A percentile compares a stretch with the other conserved stretches of the same genome.
phyloP scores from a whole-genome alignment of 2,113 vertebrate genomes.

The Clarias magur region DNA sequence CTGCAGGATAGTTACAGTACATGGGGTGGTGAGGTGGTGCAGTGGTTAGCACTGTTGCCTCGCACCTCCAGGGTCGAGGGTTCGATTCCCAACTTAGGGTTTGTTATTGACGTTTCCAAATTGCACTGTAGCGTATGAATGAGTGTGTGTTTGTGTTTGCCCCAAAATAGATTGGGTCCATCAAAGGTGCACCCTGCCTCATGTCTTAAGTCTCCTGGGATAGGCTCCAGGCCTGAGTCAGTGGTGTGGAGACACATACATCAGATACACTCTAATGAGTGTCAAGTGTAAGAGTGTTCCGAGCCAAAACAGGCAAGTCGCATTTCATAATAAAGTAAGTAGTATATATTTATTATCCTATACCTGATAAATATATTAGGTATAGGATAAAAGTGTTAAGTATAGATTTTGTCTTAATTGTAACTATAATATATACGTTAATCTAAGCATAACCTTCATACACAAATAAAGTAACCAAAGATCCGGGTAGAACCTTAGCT shows the following conservation, averaged over 20 bases:
- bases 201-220: no score
- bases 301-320: background rate
- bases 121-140: no score
- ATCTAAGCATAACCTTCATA: background rate
- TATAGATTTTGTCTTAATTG: background rate
- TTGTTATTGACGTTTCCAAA: no score
- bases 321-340: background rate
- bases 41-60: no score
- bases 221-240: no score
- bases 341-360: background rate
- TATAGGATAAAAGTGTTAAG: background rate
- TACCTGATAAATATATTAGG: no score
- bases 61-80: no score
- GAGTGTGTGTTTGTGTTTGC: no score
- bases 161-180: no score
- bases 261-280: background rate
- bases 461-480: background rate
- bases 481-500: background rate
- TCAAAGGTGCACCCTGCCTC: no score
- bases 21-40: background rate
- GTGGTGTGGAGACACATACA: no score
- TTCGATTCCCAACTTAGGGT: no score
- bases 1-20: background rate
- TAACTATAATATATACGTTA: background rate
- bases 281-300: background rate